Evolutionary conservation across 2,888 invertebrate species (phyloP).

Genomic region (Agrilus mali): DNA sequence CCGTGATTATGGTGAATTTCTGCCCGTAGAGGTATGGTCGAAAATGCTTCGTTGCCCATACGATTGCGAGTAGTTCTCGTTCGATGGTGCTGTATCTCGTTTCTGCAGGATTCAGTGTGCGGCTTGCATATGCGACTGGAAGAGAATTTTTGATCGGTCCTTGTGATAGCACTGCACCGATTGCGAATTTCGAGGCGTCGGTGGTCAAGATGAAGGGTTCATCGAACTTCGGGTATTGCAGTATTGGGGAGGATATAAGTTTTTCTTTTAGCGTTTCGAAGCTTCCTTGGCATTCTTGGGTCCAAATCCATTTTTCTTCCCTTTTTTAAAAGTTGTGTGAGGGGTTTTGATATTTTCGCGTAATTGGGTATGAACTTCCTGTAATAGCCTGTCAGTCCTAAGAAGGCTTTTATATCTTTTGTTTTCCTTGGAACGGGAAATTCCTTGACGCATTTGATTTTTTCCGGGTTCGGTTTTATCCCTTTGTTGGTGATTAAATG

Average conservation of each 20-base stretch:
- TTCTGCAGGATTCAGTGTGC: slow-evolving; percentile 17
- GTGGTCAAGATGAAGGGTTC: slow-evolving; percentile 17
- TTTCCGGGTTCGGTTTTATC: slow-evolving; percentile 24
- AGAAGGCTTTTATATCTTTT: too few relatives aligned
- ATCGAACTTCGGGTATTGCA: slow-evolving; percentile 12
- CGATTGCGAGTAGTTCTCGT: slow-evolving; percentile 17
- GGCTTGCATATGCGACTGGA: slow-evolving; percentile 19
- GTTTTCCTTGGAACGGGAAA: slow-evolving; percentile 18
- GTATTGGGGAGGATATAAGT: slow-evolving; percentile 15
- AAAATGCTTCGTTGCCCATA: slow-evolving; percentile 28
- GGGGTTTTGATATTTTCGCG: slow-evolving; percentile 9
- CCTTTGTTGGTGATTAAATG: slow-evolving; percentile 25
- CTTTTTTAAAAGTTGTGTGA: slow-evolving; percentile 11
- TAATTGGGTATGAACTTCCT: slow-evolving; percentile 11
- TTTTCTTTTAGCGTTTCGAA: slow-evolving; percentile 13
- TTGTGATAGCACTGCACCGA: slow-evolving; percentile 15
- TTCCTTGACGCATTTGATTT: slow-evolving; percentile 15
- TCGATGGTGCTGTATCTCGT: slow-evolving; percentile 17
- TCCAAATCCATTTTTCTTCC: slow-evolving; percentile 9
- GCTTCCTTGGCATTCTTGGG: slow-evolving; percentile 7
- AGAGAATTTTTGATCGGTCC: slow-evolving; percentile 12
- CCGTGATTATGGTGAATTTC: slow-evolving; percentile 26
- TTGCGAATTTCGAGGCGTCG: slow-evolving; percentile 17
- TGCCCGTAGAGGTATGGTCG: slow-evolving; percentile 28
- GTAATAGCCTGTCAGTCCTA: slow-evolving; percentile 1